Base-by-base conservation (phyloP, 2,113 vertebrate species). In the Rhombomys opimus region DNA sequence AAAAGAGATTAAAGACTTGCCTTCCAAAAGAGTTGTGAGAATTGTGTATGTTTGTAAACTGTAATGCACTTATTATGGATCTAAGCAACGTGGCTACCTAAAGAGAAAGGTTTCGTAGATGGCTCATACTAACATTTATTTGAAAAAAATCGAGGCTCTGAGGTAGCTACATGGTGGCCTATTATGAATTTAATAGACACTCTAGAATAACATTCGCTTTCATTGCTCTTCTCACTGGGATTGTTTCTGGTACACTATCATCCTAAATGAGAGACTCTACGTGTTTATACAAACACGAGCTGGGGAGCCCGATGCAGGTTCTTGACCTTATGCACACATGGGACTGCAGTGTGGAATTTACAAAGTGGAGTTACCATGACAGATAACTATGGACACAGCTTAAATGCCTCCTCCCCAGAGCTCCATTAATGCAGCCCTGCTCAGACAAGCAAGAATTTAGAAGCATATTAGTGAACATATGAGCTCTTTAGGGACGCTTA, bases 401-500 rank as follows among this genome's bases (percentile, higher is more conserved):
- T 76, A 61, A 90, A 84, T 46, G 73, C 46, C 8, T 92, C 20
- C 73, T 87, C 86, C 38, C 50, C n/a, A 73, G 38, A 35, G 76
- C 57, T 92, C 27, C 87, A 72, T 92, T 92, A 90, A 92, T 82
- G 67, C 54, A 94, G 70, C 68, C 5, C 4, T 93, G 15, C 92
- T 96, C 38, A 87, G 70, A 68, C 65, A 93, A 92, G 91, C 10
- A 78, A 76, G 72, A 70, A 35, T 59, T 94, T 96, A 95, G 76
- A 94, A 92, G n/a, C 65, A 82, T 78, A 81, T 92, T 75, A 95
- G 41, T 89, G 54, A 63, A 87, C n/a, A 87, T 54, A 63, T 30
- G 57, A 35, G 54, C 85, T 94, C 61, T 76, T 96, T 89, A 91
- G 90, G 73, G 90, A 89, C 35, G 91, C 81, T 97, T 96, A 95